Evolutionary conservation across 2,888 invertebrate genomes (phyloP), one percentile per base, ranked within the genome.

Genomic region (Stenotaenia linearis): DNA sequence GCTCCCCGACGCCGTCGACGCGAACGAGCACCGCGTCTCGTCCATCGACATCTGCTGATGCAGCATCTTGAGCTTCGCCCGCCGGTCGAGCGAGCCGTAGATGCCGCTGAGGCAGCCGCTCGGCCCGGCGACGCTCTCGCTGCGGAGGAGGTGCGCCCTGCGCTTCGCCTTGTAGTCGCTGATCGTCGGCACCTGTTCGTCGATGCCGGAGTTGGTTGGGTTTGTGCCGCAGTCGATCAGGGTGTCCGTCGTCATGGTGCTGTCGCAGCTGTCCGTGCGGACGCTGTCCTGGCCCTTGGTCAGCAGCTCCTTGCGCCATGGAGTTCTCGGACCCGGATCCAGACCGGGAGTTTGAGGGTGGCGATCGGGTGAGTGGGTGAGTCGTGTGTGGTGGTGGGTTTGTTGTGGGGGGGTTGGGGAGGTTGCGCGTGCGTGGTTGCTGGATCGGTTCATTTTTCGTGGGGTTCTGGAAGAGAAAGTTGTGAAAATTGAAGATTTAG

Each of bases 21-120:
- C 32, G 21, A 45, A 77, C 30, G 56, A 76, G 15, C 69, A 69
- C 21, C 80, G 37, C 40, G 82, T 81, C 78, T 82, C 82, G 76
- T 82, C 82, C 80, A 82, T 81, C 18, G 82, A 82, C 82, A 81
- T 81, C 23, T 82, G 82, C 75, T 80, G 79, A 74, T 80, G 80
- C 35, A 82, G 35, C 15, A 81, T 37, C 2, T 75, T 61, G 28
- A 80, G 18, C 12, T 80, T 56, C 15, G 80, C 77, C 6, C 78
- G 28, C 28, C 81, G 40, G 75, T 81, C 81, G 61, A 81, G 32
- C 7, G 78, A 77, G 30, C 80, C 77, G 78, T 80, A 81, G 10
- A 81, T 56, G 18, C 81, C 75, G 37, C 78, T 78, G 10, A 80
- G 37, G 23, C 80, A 80, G 5, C 80, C 80, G 21, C 80, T 80